Evolutionary conservation across 2,888 invertebrate genomes (phyloP).

Genomic region (Drosophila hamatofila): DNA sequence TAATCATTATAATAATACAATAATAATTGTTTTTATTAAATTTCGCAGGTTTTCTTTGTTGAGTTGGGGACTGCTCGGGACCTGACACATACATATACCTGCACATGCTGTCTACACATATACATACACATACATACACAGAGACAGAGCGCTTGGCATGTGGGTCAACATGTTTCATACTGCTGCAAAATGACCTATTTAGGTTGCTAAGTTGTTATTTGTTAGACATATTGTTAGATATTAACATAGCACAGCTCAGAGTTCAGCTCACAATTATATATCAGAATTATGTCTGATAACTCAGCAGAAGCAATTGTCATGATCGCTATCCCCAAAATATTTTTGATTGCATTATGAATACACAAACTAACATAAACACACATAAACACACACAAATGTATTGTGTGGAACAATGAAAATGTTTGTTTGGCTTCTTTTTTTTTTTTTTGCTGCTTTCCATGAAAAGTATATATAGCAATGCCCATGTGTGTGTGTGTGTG

Average conservation of each 20-base stretch:
- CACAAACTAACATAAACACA: background rate
- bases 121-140: background rate
- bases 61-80: background rate
- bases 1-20: no score
- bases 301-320: background rate
- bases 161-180: constrained; percentile 46
- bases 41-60: background rate
- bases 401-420: constrained; percentile 62
- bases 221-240: no score
- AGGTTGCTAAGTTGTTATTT: background rate
- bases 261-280: constrained; percentile 10
- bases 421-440: constrained; percentile 41
- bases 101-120: background rate
- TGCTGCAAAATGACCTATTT: constrained; percentile 36
- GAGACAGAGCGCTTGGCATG: constrained; percentile 6
- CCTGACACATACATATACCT: background rate
- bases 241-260: constrained; percentile 28
- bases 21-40: no score
- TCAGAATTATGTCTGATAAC: background rate
- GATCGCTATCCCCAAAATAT: constrained; percentile 22
- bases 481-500: background rate
- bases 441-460: constrained; percentile 47
- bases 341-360: constrained; percentile 21
- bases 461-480: constrained; percentile 61
- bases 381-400: constrained; percentile 5